phyloP scores from a whole-genome alignment of 2,888 invertebrate species.

The Eristalis arbustorum region DNA sequence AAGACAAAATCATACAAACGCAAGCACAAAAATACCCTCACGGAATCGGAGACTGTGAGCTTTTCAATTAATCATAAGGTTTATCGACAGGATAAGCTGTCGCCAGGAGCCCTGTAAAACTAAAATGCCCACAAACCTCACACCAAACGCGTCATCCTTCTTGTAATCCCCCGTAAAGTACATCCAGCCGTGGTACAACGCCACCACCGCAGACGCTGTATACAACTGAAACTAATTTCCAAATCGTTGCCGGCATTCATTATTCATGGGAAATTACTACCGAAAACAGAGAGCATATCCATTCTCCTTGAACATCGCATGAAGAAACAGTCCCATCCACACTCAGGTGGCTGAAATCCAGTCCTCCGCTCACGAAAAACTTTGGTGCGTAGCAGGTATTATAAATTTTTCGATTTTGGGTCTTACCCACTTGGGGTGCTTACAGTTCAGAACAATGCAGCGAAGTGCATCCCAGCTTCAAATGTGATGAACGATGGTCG shows the following conservation, averaged over 20 bases:
- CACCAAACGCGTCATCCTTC: slow-evolving; percentile 4
- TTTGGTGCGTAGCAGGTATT: slow-evolving; percentile 3
- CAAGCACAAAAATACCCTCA: slow-evolving; percentile 35
- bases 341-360: slow-evolving; percentile 1
- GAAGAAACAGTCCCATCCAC: slow-evolving; percentile 16
- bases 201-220: not conserved
- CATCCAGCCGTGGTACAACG: not conserved
- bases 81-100: slow-evolving; percentile 59
- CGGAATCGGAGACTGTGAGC: slow-evolving; percentile 8
- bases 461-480: not conserved
- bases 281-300: slow-evolving; percentile 1
- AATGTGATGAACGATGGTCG: not conserved
- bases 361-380: not conserved
- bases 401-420: not conserved
- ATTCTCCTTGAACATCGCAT: not conserved
- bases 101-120: slow-evolving; percentile 40
- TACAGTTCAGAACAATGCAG: slow-evolving; percentile 3
- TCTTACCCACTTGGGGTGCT: not conserved
- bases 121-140: slow-evolving; percentile 17
- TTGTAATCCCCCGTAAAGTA: slow-evolving; percentile 33
- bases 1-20: slow-evolving; percentile 36
- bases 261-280: slow-evolving; percentile 33
- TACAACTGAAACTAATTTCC: slow-evolving; percentile 34
- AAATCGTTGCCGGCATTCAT: slow-evolving; percentile 34
- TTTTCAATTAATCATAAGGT: slow-evolving; percentile 63